These are phyloP conservation scores for Pinna nobilis DNA, from an alignment of 1,140 invertebrate genomes.

Conservation along the genomic window DNA sequence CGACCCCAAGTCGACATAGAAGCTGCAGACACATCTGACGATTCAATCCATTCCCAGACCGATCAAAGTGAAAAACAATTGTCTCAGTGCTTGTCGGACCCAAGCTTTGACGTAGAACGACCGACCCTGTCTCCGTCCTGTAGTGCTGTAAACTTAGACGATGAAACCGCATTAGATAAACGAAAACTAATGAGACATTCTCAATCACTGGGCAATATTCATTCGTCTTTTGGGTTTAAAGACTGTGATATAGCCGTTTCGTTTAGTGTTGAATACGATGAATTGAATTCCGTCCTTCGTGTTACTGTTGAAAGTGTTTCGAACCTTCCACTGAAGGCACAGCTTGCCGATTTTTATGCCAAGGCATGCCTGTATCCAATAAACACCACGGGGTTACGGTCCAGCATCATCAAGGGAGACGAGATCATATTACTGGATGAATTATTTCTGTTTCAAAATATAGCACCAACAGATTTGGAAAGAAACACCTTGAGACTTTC, in stretches of 20 bases:
- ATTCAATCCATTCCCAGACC: neutral
- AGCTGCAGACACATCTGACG: neutral
- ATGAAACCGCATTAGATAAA: neutral
- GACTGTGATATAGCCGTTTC: constrained; percentile 1
- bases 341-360: constrained; percentile 1
- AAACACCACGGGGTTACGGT: constrained; percentile 4
- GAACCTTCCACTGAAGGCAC: neutral
- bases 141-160: neutral
- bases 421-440: constrained; percentile 27
- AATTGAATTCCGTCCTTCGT: constrained; percentile 3
- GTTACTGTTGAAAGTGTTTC: constrained; percentile 3
- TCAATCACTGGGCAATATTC: constrained; percentile 3
- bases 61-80: no score
- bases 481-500: constrained; percentile 21
- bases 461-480: constrained; percentile 18
- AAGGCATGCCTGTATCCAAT: constrained; percentile 21
- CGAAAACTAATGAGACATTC: constrained; percentile 18
- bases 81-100: neutral
- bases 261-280: constrained; percentile 20
- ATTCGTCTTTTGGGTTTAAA: neutral
- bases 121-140: no score
- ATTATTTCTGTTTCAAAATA: constrained; percentile 26
- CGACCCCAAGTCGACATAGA: constrained; percentile 14
- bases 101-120: neutral
- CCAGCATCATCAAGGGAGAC: neutral